Percentiles rank a stretch among this genome's conserved stretches.
Evolutionary conservation across 2,797 vertebrate species (phyloP).

Genomic region (Esox lucius): DNA sequence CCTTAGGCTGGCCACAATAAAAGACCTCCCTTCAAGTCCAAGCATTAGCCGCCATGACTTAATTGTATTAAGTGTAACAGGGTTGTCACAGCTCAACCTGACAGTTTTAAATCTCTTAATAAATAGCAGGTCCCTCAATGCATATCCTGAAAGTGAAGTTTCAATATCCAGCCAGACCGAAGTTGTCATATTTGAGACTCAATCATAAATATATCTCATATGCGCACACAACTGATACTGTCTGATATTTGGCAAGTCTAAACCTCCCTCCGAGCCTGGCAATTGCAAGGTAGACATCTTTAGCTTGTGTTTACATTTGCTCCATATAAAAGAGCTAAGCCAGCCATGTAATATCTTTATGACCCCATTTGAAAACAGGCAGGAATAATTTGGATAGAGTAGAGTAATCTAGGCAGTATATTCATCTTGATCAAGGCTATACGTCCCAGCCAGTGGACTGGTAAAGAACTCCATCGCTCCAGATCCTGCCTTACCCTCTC

Average conservation of each 20-base stretch:
- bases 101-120: too few species aligned
- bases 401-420: slow-evolving; percentile 10
- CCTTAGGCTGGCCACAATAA: too few species aligned
- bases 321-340: slow-evolving; percentile 21
- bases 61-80: too few species aligned
- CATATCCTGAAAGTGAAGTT: too few species aligned
- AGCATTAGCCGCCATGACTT: too few species aligned
- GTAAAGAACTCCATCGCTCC: slow-evolving; percentile 3
- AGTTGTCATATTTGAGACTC: background rate
- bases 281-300: slow-evolving; percentile 21
- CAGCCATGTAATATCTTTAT: slow-evolving; percentile 21
- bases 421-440: slow-evolving; percentile 21
- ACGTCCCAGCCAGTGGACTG: slow-evolving; percentile 4
- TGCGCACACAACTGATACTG: slow-evolving; percentile 20
- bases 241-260: slow-evolving; percentile 26
- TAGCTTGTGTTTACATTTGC: slow-evolving; percentile 13
- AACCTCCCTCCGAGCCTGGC: slow-evolving; percentile 5
- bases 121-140: too few species aligned
- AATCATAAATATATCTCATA: slow-evolving; percentile 18
- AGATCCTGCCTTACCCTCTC: slow-evolving; percentile 7
- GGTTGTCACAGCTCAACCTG: too few species aligned
- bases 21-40: too few species aligned
- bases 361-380: slow-evolving; percentile 15
- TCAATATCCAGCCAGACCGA: too few species aligned
- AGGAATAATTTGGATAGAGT: slow-evolving; percentile 15